phyloP scores from a whole-genome alignment of 2,888 invertebrate genomes.

The Mythimna ferrago region DNA sequence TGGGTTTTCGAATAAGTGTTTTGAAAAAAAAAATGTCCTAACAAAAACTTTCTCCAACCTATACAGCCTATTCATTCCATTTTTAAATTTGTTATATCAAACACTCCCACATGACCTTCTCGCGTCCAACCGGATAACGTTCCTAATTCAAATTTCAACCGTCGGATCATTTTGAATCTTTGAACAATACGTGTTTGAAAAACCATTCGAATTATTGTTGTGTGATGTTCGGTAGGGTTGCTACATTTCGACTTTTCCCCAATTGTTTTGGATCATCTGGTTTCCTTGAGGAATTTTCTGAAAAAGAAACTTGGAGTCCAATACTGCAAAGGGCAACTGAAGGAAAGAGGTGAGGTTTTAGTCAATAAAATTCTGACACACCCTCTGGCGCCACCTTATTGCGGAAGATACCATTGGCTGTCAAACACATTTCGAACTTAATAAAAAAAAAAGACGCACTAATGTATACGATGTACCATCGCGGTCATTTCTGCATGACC shows the following conservation, averaged over 20 bases:
- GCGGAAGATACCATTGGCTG: too few species aligned
- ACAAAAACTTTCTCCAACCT: slow-evolving; percentile 48
- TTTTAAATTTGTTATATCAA: slow-evolving; percentile 48
- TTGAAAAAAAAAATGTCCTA: neutral
- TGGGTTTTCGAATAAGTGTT: too few species aligned
- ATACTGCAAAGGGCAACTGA: neutral
- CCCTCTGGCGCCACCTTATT: too few species aligned
- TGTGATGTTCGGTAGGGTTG: slow-evolving; percentile 56
- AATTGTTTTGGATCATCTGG: neutral
- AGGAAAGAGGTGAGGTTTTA: too few species aligned
- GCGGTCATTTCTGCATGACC: too few species aligned
- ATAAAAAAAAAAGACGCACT: too few species aligned
- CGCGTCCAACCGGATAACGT: slow-evolving; percentile 51
- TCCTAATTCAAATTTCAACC: slow-evolving; percentile 57
- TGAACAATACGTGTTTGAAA: slow-evolving; percentile 54
- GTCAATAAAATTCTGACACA: too few species aligned
- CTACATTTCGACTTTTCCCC: neutral
- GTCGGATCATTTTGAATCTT: slow-evolving; percentile 55
- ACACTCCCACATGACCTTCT: slow-evolving; percentile 63
- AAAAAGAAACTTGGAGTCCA: too few species aligned
- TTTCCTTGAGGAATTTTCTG: too few species aligned
- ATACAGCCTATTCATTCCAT: slow-evolving; percentile 37
- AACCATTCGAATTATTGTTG: slow-evolving; percentile 43
- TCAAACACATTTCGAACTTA: too few species aligned
- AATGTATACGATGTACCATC: too few species aligned